Percentiles rank a stretch among this genome's conserved stretches.
These are phyloP conservation scores for Chironex yamaguchii DNA, from an alignment of 30 jellyfish, hydroid and myxozoan genomes.

Conservation along the genomic window DNA sequence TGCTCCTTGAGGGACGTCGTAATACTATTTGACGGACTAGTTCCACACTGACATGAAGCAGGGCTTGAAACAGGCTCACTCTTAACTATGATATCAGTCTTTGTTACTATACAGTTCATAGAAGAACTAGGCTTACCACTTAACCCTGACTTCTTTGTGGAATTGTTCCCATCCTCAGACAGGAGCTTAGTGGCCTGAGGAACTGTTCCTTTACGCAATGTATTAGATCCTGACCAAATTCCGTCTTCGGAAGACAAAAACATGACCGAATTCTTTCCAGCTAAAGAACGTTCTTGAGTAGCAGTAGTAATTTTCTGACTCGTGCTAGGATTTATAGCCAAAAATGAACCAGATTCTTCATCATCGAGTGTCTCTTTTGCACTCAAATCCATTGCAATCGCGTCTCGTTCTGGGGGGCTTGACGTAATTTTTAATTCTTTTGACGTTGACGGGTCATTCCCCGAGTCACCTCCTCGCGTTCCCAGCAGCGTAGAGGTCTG, in stretches of 20 bases:
- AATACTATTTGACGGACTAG: background rate
- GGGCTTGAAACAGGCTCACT: background rate
- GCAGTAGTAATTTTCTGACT: too few species aligned
- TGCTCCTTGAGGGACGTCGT: background rate
- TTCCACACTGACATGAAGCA: background rate
- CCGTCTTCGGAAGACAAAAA: background rate
- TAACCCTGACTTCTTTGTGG: background rate
- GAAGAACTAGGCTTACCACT: background rate
- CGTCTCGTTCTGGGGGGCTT: background rate
- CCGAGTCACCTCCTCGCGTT: background rate
- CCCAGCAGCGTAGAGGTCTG: background rate
- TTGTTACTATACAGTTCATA: background rate
- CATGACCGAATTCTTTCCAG: background rate
- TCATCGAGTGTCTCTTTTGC: background rate
- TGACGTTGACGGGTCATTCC: background rate
- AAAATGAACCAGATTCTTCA: background rate
- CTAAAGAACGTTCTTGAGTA: too few species aligned
- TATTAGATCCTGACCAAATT: background rate
- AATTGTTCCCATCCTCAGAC: background rate
- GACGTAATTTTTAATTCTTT: background rate
- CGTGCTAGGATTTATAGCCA: background rate
- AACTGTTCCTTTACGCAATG: background rate
- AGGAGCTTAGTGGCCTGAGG: background rate
- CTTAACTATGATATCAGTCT: background rate
- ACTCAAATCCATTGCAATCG: background rate